phyloP scores from a whole-genome alignment of 1,140 invertebrate species.

The Ceratitis capitata region DNA sequence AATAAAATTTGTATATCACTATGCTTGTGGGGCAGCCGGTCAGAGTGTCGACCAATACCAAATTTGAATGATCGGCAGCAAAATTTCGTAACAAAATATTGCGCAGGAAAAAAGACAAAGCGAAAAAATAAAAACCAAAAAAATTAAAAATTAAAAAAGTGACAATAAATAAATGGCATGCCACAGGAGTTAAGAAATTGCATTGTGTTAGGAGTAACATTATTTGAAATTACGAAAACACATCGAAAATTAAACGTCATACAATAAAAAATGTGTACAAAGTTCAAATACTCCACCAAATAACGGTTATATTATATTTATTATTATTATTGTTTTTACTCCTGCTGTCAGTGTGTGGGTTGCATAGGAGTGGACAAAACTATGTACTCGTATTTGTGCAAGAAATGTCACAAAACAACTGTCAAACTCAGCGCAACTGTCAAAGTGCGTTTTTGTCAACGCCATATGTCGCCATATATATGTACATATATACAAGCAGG shows the following conservation, averaged over 20 bases:
- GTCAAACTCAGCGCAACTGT: not conserved
- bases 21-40: not conserved
- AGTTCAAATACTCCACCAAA: not conserved
- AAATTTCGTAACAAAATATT: not conserved
- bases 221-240: not conserved
- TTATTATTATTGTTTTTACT: not conserved
- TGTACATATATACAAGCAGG: no score
- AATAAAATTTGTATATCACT: not conserved
- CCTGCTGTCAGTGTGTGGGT: not conserved
- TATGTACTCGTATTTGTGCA: no score
- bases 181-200: not conserved
- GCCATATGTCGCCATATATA: not conserved
- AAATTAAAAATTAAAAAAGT: no score
- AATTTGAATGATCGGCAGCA: not conserved
- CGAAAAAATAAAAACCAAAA: no score
- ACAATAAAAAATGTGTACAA: not conserved
- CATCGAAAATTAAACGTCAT: not conserved
- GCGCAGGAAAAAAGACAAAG: not conserved
- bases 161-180: not conserved
- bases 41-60: not conserved
- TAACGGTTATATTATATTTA: not conserved
- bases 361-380: not conserved
- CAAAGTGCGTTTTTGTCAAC: not conserved
- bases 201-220: conserved; percentile 1
- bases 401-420: not conserved